A percentile compares a stretch with the other conserved stretches of the same genome.
phyloP scores from a whole-genome alignment of 1,140 invertebrate genomes.

The Proctacanthus coquilletti region DNA sequence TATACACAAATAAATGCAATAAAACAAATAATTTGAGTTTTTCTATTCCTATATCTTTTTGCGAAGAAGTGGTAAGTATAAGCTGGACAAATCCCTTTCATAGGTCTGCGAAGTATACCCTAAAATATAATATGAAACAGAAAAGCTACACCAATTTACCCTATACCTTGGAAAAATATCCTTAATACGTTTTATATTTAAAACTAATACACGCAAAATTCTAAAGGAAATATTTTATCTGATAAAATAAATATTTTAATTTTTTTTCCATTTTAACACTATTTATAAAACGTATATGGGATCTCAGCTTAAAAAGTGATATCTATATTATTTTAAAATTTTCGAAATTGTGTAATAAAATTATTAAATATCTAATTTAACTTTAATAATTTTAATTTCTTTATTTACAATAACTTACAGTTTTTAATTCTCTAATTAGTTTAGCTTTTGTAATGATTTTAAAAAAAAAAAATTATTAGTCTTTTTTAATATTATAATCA shows the following conservation, averaged over 20 bases:
- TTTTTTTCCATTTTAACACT: slow-evolving; percentile 1
- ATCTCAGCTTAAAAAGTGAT: slow-evolving; percentile 13
- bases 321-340: slow-evolving; percentile 11
- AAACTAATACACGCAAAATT: neutral
- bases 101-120: no score
- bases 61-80: no score
- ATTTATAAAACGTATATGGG: slow-evolving; percentile 10
- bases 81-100: no score
- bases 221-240: neutral
- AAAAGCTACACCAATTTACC: no score
- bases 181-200: slow-evolving; percentile 1
- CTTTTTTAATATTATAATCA: slow-evolving; percentile 7
- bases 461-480: neutral
- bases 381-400: slow-evolving; percentile 7
- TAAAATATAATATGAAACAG: no score
- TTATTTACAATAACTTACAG: slow-evolving; percentile 28
- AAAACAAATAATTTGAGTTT: no score
- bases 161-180: neutral
- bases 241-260: neutral
- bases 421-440: slow-evolving; percentile 26
- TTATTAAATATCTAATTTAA: slow-evolving; percentile 14
- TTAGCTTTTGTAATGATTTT: slow-evolving; percentile 6
- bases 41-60: no score
- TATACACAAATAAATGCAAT: no score
- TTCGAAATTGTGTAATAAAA: slow-evolving; percentile 8